These are phyloP conservation scores for Drosophila kambysellisi DNA, from an alignment of 2,888 invertebrate genomes.

Conservation along the genomic window DNA sequence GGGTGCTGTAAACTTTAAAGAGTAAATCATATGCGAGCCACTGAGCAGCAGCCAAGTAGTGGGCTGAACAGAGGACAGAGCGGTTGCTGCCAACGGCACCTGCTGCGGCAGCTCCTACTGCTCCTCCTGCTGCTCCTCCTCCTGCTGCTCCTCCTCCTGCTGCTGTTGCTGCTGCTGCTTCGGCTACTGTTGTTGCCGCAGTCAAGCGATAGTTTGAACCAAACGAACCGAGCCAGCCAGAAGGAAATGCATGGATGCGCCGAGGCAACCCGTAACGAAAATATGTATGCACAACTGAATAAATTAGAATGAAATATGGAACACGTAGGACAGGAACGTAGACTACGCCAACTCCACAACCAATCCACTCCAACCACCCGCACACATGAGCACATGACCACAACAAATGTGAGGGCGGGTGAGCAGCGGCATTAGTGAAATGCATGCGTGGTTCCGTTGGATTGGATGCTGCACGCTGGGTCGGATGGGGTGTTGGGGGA, in stretches of 20 bases:
- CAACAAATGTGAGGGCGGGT: slow-evolving; percentile 59
- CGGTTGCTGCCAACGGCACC: slow-evolving; percentile 22
- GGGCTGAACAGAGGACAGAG: background rate
- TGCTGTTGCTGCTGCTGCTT: slow-evolving; percentile 22
- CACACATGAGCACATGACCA: slow-evolving; percentile 49
- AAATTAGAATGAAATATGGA: slow-evolving; percentile 80
- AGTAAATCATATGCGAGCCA: slow-evolving; percentile 75
- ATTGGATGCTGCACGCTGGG: background rate
- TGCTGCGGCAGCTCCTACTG: slow-evolving; percentile 27
- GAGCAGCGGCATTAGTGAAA: slow-evolving; percentile 49
- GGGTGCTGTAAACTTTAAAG: slow-evolving; percentile 61
- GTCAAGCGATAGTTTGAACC: slow-evolving; percentile 77
- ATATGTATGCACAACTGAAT: slow-evolving; percentile 80
- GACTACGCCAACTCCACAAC: slow-evolving; percentile 14
- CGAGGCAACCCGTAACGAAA: slow-evolving; percentile 78
- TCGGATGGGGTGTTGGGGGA: background rate
- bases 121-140: slow-evolving; percentile 14
- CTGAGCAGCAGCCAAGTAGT: slow-evolving; percentile 45
- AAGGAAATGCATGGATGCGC: slow-evolving; percentile 79
- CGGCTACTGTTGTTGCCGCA: slow-evolving; percentile 54
- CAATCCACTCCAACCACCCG: slow-evolving; percentile 11
- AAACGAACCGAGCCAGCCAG: slow-evolving; percentile 79
- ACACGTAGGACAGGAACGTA: slow-evolving; percentile 68
- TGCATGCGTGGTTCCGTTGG: slow-evolving; percentile 25
- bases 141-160: slow-evolving; percentile 8